Conservation (phyloP, 2,797 vertebrate genomes). For the Hybognathus amarus region DNA sequence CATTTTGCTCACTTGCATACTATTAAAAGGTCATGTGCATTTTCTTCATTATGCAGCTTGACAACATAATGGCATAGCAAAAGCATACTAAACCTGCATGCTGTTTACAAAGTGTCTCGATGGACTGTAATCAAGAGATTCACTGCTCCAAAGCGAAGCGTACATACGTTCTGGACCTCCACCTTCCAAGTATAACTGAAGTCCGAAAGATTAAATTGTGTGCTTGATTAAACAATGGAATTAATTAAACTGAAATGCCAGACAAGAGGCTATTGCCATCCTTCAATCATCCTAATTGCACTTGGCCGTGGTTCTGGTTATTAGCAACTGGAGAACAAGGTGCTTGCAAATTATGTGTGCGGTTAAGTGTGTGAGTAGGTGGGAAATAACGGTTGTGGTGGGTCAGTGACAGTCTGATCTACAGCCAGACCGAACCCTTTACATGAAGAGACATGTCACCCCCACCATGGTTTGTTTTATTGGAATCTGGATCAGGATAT, state of each 20-base stretch:
- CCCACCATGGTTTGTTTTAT: background rate
- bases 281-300: conserved; percentile 54
- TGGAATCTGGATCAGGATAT: background rate
- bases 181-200: conserved; percentile 49
- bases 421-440: background rate
- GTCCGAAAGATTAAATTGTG: conserved; percentile 55
- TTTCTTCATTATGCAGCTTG: conserved; percentile 8
- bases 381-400: background rate
- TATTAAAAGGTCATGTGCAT: conserved; percentile 11
- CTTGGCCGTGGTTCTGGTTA: conserved; percentile 48
- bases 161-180: conserved; percentile 28
- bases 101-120: conserved; percentile 48
- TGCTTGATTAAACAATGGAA: conserved; percentile 63
- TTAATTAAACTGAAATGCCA: conserved; percentile 54
- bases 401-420: background rate
- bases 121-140: conserved; percentile 50
- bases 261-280: conserved; percentile 47
- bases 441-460: background rate
- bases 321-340: conserved; percentile 49
- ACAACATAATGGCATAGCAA: conserved; percentile 41
- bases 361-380: background rate
- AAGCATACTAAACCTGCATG: conserved; percentile 15
- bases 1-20: background rate
- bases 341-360: conserved; percentile 16
- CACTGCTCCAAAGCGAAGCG: conserved; percentile 30